Percentiles rank a stretch among this genome's conserved stretches.
Conservation (phyloP, 2,888 invertebrate species). For the Ariolimax columbianus region DNA sequence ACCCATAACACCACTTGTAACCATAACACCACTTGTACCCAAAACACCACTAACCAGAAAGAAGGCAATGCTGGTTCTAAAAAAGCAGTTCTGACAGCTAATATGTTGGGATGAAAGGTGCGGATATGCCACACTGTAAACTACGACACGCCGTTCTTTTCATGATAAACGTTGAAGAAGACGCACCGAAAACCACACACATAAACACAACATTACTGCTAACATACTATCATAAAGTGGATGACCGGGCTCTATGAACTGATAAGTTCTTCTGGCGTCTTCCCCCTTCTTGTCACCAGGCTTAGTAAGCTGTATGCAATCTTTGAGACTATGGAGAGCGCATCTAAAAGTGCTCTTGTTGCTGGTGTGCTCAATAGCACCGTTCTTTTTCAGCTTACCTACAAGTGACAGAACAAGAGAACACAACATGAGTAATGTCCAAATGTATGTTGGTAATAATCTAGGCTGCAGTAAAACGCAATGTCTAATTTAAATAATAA, state of each 20-base stretch:
- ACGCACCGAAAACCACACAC: background rate
- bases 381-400: constrained; percentile 9
- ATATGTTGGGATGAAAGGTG: too few species aligned
- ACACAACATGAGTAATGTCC: background rate
- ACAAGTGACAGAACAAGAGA: background rate
- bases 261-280: constrained; percentile 70
- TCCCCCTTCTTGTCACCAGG: constrained; percentile 62
- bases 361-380: background rate
- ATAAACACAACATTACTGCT: background rate
- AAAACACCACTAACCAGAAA: too few species aligned
- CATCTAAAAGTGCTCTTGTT: constrained; percentile 74
- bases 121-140: too few species aligned
- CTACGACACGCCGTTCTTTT: too few species aligned
- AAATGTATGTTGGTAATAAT: too few species aligned
- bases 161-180: too few species aligned
- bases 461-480: too few species aligned
- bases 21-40: too few species aligned
- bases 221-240: constrained; percentile 40
- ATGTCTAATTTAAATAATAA: too few species aligned
- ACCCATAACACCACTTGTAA: too few species aligned
- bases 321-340: constrained; percentile 70
- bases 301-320: constrained; percentile 64
- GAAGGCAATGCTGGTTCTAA: too few species aligned
- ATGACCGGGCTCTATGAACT: constrained; percentile 57
- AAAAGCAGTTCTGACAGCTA: too few species aligned